Evolutionary conservation across 2,113 vertebrate species (phyloP).

Genomic region (Erythrolamprus reginae): DNA sequence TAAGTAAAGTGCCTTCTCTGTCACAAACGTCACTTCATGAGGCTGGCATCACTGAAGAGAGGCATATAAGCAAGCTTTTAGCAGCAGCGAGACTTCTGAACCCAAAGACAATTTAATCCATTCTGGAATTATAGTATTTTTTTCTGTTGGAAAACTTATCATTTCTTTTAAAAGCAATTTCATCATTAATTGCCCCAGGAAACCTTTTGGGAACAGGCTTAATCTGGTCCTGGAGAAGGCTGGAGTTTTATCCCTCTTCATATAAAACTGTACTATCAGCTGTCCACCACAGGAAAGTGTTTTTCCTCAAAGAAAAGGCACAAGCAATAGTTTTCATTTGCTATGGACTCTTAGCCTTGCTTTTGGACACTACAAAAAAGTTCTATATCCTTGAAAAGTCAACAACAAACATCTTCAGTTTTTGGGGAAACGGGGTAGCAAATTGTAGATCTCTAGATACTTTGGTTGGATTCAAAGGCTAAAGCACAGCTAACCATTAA

Average conservation of each 20-base stretch:
- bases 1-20: constrained; percentile 81
- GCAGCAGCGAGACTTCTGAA: constrained; percentile 79
- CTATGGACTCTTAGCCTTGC: constrained; percentile 24
- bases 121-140: neutral
- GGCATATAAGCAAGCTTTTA: constrained; percentile 83
- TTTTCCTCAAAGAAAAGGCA: constrained; percentile 41
- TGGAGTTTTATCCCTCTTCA: constrained; percentile 31
- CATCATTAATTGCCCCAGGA: constrained; percentile 42
- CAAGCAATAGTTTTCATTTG: constrained; percentile 41
- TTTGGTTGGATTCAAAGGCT: constrained; percentile 4
- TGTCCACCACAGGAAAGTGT: constrained; percentile 25
- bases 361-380: constrained; percentile 16
- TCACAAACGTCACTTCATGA: constrained; percentile 80
- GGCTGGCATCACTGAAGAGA: constrained; percentile 85
- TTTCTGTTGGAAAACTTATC: constrained; percentile 44
- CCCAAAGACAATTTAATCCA: constrained; percentile 65
- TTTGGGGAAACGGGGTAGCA: neutral
- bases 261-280: constrained; percentile 52
- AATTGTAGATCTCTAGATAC: neutral
- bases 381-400: constrained; percentile 3
- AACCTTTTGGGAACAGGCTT: constrained; percentile 44
- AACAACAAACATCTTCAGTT: neutral
- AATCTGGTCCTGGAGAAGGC: constrained; percentile 35
- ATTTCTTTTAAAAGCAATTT: constrained; percentile 55
- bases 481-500: neutral